Base-by-base conservation (phyloP, 2,888 invertebrate species). In the Caenorhabditis japonica region DNA sequence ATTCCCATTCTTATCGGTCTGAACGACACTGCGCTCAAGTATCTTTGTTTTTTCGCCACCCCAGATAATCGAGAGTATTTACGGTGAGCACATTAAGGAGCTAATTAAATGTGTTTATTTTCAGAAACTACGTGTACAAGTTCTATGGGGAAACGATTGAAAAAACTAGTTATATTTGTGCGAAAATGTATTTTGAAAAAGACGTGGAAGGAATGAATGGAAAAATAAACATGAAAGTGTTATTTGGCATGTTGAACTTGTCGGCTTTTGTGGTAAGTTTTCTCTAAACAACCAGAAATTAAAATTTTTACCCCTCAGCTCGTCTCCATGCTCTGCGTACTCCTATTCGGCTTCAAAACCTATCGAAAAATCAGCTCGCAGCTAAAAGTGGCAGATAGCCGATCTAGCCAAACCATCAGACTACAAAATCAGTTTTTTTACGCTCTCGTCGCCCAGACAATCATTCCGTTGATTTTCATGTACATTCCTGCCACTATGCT, bases 391-490 rank as follows among this genome's bases (percentile, higher is more conserved):
- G 15, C 25, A 15, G 19, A 21, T 10, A 13, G 19, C 43, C 23
- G 12, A 17, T 51, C 51, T 7, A 10, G 1, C 4, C 17, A 34
- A 3, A 19, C 51, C 13, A 12, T 17, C 21, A 23, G 34, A n/a
- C 27, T 53, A n/a, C 53, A 53, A 10, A 2, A 39, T 13, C 53
- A 53, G 23, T 38, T 55, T n/a, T 55, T 55, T 33, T 30, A 15
- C 30, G 55, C 55, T 1, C 19, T 55, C 10, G 55, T 41, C 12
- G 41, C 15, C 25, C 36, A 52, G 44, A 52, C 61, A 13, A 4
- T 36, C 2, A 61, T 61, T 17, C 61, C 61, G 4, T 1, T 61
- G 8, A 19, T 52, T 1, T 25, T 61, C 13, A 61, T 61, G 61
- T 44, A 61, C 27, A 23, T 52, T 23, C 61, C 61, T 1, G 38